These are phyloP conservation scores for Temnothorax longispinosus DNA, from an alignment of 1,140 invertebrate species.

Conservation along the genomic window DNA sequence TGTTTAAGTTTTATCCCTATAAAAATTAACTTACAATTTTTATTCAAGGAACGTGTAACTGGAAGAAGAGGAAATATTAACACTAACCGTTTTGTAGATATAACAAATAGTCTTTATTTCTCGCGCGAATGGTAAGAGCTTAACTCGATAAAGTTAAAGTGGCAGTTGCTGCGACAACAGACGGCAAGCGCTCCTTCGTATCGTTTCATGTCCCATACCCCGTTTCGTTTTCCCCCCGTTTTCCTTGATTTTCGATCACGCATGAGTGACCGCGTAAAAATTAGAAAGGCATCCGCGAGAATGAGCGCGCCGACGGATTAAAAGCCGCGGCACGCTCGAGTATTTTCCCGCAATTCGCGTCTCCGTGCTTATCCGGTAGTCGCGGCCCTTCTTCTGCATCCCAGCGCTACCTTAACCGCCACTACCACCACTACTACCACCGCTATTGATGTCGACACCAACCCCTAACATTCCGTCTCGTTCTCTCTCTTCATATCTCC, in stretches of 20 bases:
- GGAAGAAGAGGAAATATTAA: neutral
- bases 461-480: slow-evolving; percentile 9
- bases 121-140: slow-evolving; percentile 69
- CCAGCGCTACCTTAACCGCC: slow-evolving; percentile 43
- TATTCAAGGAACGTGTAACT: neutral
- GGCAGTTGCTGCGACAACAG: slow-evolving; percentile 65
- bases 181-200: slow-evolving; percentile 64
- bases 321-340: slow-evolving; percentile 77
- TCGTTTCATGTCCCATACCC: slow-evolving; percentile 4
- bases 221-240: slow-evolving; percentile 52
- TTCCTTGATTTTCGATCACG: slow-evolving; percentile 77
- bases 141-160: slow-evolving; percentile 73
- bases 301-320: slow-evolving; percentile 72
- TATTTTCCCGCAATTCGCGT: slow-evolving; percentile 77
- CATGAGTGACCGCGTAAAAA: slow-evolving; percentile 80
- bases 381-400: slow-evolving; percentile 59
- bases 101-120: slow-evolving; percentile 54
- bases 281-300: slow-evolving; percentile 81
- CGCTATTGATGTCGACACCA: slow-evolving; percentile 46
- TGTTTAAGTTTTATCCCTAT: neutral
- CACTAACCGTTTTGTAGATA: neutral
- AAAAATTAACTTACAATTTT: slow-evolving; percentile 6
- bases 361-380: slow-evolving; percentile 69
- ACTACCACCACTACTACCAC: neutral
- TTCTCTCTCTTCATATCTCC: neutral